Evolutionary conservation across 2,888 invertebrate genomes (phyloP), one percentile per base, ranked within the genome.

Genomic region (Timema cristinae): DNA sequence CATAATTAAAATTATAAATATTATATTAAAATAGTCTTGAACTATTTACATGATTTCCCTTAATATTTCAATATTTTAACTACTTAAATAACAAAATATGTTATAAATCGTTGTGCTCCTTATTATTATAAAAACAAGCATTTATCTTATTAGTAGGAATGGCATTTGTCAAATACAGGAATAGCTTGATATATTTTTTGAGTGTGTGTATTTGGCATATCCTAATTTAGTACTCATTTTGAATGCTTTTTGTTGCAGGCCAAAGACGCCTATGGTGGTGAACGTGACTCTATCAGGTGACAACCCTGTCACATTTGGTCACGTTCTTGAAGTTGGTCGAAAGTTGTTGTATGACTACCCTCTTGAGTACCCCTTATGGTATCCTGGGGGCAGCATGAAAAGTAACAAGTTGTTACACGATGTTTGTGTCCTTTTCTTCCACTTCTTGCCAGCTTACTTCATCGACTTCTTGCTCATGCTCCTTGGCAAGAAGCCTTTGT

Each of bases 241-340:
- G 32, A 0, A 32, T 8, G 10, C 13, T 66, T 16, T 5, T 56
- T 16, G 10, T 8, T 49, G 7, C 66, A 72, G 72, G 56, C 72
- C 69, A 6, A 59, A 13, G 16, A 75, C 73, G 48, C 78, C 80
- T 49, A n/a, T 82, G n/a, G 83, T 88, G 48, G 86, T 85, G 79
- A 86, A 88, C 77, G 84, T 85, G 77, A 85, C 86, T 15, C 84
- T 86, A 0, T 86, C 87, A 11, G 80, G 81, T 63, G 79, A 85
- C 70, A 87, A 87, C 77, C 86, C 86, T 5, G 79, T 87, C 74
- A 83, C 83, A 1, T 88, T 88, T 88, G 84, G 83, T 47, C 82
- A 84, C 63, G 82, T 87, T 73, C 83, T 85, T 78, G 77, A 79
- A 75, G 80, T 79, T 67, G 78, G 80, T 11, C 77, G 81, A 15